A percentile compares a stretch with the other conserved stretches of the same genome.
Evolutionary conservation across 2,888 invertebrate genomes (phyloP).

Genomic region (Eilema caniola): DNA sequence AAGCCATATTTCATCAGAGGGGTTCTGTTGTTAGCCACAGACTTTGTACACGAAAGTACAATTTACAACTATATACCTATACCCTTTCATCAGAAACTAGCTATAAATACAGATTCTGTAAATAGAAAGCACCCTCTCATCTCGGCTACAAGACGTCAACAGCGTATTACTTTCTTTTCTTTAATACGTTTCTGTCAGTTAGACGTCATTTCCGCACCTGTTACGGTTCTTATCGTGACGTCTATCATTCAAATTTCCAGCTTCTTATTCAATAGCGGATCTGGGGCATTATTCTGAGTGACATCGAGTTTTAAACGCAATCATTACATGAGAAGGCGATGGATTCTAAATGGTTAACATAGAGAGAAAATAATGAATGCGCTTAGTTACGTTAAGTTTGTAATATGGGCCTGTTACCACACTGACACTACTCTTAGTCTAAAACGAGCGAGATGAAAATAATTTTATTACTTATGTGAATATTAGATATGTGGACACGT

Average conservation of each 20-base stretch:
- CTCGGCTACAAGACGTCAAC: background rate
- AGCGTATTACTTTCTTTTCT: background rate
- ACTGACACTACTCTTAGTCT: too few relatives aligned
- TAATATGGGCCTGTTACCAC: background rate
- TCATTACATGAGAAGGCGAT: too few relatives aligned
- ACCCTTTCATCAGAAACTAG: background rate
- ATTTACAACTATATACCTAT: background rate
- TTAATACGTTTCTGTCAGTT: background rate
- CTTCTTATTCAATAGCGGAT: background rate
- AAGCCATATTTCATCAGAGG: background rate
- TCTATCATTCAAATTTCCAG: background rate
- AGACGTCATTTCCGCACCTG: constrained; percentile 3
- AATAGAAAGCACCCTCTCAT: background rate
- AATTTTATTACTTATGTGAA: too few relatives aligned
- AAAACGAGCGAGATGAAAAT: background rate
- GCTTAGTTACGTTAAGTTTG: too few relatives aligned
- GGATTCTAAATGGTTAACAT: too few relatives aligned
- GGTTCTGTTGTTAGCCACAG: constrained; percentile 2
- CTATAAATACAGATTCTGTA: background rate
- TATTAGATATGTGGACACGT: too few relatives aligned
- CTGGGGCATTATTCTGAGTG: background rate
- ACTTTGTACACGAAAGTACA: background rate
- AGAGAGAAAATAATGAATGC: too few relatives aligned
- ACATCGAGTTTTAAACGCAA: too few relatives aligned
- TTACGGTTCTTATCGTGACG: background rate